Base-by-base conservation (phyloP, 2,797 vertebrate species). In the Pelobates cultripes region DNA sequence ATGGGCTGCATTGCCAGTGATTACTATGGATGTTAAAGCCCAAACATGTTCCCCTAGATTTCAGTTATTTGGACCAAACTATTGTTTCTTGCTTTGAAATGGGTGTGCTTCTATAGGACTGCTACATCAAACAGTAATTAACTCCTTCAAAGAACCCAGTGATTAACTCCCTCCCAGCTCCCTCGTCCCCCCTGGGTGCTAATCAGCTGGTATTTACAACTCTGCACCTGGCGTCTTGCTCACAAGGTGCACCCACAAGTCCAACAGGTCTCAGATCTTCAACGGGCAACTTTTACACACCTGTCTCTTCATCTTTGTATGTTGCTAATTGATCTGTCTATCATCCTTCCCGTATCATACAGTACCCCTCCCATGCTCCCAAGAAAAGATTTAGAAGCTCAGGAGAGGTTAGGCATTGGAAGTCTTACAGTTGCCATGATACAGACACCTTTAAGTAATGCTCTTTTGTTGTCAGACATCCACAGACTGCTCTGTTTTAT, bases 31-130 rank as follows among this genome's bases (percentile, higher is more conserved):
- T 40, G 61, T 64, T 14, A 7, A 17, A 41, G 61, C 17, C 61
- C 17, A 14, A 28, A 64, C 61, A 64, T 64, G 61, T 64, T 64
- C 61, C 61, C 28, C 8, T 66, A 42, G 60, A 43, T 64, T 15
- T 79, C 43, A 51, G 45, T 64, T 53, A 41, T 43, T 42, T 45
- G 14, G 78, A 53, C 68, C 73, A 80, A 17, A 41, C 14, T 61
- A 45, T 61, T 43, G 14, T 43, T 28, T 43, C 47, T 71, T 47
- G 15, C 73, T 55, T 64, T 73, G 77, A 73, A 74, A 66, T 0
- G 0, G 61, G 53, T 88, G 84, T 85, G 86, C 85, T 86, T 84
- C 86, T 45, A 12, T 66, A 83, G 85, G 76, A 69, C 75, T 63
- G 53, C 60, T 80, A 83, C 83, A 85, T 79, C 80, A 61, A 57